Evolutionary conservation across 2,888 invertebrate species (phyloP), one percentile per base, ranked within the genome.

Genomic region (Drosophila setosimentum): DNA sequence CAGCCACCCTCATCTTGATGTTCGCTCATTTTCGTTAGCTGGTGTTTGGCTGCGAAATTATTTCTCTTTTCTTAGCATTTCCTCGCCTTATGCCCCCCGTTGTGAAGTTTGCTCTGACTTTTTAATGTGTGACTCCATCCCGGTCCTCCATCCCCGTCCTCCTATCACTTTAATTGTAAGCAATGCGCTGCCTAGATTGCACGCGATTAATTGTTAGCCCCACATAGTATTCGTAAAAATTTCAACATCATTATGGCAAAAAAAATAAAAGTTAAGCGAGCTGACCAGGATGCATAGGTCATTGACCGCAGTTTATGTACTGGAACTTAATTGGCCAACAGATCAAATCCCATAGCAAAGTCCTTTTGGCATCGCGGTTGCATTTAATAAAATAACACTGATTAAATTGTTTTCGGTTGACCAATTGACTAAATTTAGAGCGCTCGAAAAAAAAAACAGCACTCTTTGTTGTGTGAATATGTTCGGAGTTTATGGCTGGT

Each of bases 41-140:
- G 88, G 83, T 85, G 85, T 87, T 87, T 72, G 87, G 80, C 86
- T 83, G 86, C 24, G 76, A 86, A 85, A 78, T 78, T 68, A 61
- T 73, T 69, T 68, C 59, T 68, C 58, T 54, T n/a, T 29, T 64
- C 80, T 69, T 67, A 8, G 16, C 24, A 24, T 16, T 76, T 70
- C 71, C 62, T 49, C 37, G 63, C 66, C 74, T 69, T 70, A 72
- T 72, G 73, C 53, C 50, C 57, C 42, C 57, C 48, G 18, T 69
- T 79, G 68, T 75, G 58, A 73, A 82, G 75, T 76, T 85, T 49
- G 53, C 40, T 24, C 35, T 10, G 68, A 48, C 53, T 53, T 68
- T 65, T 67, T 68, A 50, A 67, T 68, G 68, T 42, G 18, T 16
- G 61, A 49, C 35, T 13, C 8, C 16, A 45, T 16, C 21, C 8